phyloP scores from a whole-genome alignment of 2,888 invertebrate species.

The Hofmannophila pseudospretella region DNA sequence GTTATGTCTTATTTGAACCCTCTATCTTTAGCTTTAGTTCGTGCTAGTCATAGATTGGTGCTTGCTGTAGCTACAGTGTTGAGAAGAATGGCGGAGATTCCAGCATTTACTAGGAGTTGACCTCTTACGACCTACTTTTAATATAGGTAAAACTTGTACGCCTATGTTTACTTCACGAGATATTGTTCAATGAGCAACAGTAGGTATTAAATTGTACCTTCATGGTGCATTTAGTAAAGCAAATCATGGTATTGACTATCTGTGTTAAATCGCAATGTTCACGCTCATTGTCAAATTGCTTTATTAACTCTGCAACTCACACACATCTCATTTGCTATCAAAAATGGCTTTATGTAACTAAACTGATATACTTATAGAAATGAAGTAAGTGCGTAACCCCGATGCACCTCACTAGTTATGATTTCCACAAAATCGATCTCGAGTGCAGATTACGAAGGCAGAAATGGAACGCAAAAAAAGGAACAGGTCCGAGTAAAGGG shows the following conservation, averaged over 20 bases:
- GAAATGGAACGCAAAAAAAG: conserved; percentile 46
- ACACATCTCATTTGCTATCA: too few species aligned
- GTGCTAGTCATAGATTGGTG: too few species aligned
- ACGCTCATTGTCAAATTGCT: conserved; percentile 2
- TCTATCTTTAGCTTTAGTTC: too few species aligned
- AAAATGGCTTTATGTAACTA: too few species aligned
- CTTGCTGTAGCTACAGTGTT: too few species aligned
- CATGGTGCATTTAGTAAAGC: not conserved
- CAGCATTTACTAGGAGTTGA: too few species aligned
- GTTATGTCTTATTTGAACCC: not conserved
- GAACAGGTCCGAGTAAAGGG: conserved; percentile 40
- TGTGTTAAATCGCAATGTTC: conserved; percentile 5
- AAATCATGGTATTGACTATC: conserved; percentile 3
- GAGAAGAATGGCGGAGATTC: too few species aligned
- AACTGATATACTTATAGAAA: not conserved
- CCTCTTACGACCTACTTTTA: too few species aligned
- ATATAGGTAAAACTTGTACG: too few species aligned
- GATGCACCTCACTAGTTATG: conserved; percentile 38
- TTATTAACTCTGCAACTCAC: conserved; percentile 1
- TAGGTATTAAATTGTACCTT: conserved; percentile 1
- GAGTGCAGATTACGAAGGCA: conserved; percentile 41
- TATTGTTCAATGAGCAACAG: not conserved
- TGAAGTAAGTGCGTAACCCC: conserved; percentile 22
- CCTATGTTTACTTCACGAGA: too few species aligned
- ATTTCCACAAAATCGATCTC: conserved; percentile 44